These are phyloP conservation scores for Paracanthobrama guichenoti DNA, from an alignment of 2,113 vertebrate genomes.

Conservation along the genomic window DNA sequence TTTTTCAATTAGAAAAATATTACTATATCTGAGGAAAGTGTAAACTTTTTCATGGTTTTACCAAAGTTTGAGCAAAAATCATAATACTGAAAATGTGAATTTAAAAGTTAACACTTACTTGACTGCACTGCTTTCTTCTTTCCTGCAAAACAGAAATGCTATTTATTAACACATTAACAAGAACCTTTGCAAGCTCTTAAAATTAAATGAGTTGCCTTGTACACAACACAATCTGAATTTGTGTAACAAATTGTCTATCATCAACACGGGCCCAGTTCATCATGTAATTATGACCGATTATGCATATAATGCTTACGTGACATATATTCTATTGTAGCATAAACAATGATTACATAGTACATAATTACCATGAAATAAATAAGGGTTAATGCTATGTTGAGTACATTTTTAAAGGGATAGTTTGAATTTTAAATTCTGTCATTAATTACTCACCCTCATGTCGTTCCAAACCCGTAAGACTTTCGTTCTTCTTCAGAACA, in stretches of 20 bases:
- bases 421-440: no score
- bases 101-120: constrained; percentile 68
- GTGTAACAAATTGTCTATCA: background rate
- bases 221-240: background rate
- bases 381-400: background rate
- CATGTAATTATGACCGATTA: no score
- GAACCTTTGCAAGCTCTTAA: background rate
- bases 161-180: background rate
- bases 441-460: no score
- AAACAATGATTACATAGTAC: background rate
- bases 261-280: background rate
- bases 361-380: background rate
- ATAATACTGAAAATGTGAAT: background rate
- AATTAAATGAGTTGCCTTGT: background rate
- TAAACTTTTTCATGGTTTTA: background rate
- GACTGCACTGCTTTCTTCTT: constrained; percentile 73
- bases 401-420: no score
- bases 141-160: constrained; percentile 45
- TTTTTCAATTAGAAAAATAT: no score
- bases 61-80: background rate
- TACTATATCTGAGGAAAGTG: no score
- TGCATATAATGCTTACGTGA: background rate
- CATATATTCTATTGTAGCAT: background rate
- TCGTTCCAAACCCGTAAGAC: no score
- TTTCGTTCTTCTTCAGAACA: no score